Evolutionary conservation across 2,797 vertebrate genomes (phyloP).

Genomic region (Poecilia picta): DNA sequence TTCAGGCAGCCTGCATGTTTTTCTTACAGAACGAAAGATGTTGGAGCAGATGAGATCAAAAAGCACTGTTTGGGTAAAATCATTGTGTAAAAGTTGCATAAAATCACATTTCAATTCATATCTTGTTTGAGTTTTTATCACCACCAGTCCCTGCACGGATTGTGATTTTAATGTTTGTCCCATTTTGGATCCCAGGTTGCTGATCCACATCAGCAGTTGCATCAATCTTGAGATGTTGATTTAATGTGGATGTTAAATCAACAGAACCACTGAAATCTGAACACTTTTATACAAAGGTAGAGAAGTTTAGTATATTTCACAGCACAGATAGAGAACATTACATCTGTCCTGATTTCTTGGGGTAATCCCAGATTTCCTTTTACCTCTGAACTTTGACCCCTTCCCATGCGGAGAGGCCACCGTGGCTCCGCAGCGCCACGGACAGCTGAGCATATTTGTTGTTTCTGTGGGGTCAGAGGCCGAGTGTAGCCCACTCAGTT

Average conservation of each 20-base stretch:
- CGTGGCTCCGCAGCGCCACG: constrained; percentile 24
- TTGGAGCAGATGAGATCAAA: background rate
- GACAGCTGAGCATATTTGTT: constrained; percentile 43
- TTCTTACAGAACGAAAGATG: background rate
- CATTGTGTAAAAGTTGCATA: background rate
- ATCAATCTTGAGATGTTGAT: background rate
- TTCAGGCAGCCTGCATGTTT: background rate
- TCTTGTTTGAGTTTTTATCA: background rate
- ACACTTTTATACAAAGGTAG: background rate
- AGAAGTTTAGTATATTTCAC: background rate
- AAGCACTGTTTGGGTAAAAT: background rate
- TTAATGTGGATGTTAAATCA: background rate
- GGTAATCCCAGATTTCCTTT: constrained; percentile 57
- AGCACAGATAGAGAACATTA: constrained; percentile 30
- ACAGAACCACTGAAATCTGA: background rate
- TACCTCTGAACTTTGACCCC: constrained; percentile 37
- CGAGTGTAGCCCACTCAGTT: constrained; percentile 46
- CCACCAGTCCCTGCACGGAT: background rate
- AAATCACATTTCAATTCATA: background rate
- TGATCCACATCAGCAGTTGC: background rate
- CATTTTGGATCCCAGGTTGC: background rate
- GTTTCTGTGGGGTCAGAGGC: constrained; percentile 60
- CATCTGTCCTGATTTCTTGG: constrained; percentile 2
- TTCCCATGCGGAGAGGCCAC: constrained; percentile 26
- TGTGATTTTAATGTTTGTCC: background rate